phyloP scores from a whole-genome alignment of 1,140 invertebrate genomes.

The Lordiphosa collinella region DNA sequence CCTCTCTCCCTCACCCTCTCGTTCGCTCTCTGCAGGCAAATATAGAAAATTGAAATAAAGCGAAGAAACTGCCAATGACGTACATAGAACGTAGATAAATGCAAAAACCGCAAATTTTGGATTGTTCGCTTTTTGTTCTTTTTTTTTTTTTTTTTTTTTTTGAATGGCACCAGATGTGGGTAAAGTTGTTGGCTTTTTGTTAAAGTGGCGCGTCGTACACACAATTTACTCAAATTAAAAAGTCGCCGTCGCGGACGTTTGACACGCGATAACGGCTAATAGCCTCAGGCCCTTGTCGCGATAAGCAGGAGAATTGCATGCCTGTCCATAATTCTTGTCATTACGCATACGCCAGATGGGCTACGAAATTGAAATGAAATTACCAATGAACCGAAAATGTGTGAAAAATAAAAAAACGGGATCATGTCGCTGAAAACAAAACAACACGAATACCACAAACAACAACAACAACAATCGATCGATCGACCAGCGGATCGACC shows the following conservation, averaged over 20 bases:
- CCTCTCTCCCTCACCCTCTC: neutral
- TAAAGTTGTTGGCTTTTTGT: slow-evolving; percentile 27
- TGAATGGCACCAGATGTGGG: slow-evolving; percentile 25
- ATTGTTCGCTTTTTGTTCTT: slow-evolving; percentile 40
- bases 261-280: slow-evolving; percentile 67
- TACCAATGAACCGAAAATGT: slow-evolving; percentile 40
- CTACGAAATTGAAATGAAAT: slow-evolving; percentile 16
- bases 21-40: slow-evolving; percentile 22
- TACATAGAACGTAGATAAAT: slow-evolving; percentile 75
- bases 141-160: slow-evolving; percentile 1
- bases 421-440: slow-evolving; percentile 46
- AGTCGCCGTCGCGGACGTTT: slow-evolving; percentile 44
- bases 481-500: slow-evolving; percentile 21
- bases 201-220: slow-evolving; percentile 27
- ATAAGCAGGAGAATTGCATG: slow-evolving; percentile 36
- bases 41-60: slow-evolving; percentile 71
- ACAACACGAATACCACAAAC: slow-evolving; percentile 41
- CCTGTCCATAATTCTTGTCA: slow-evolving; percentile 45
- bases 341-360: slow-evolving; percentile 67
- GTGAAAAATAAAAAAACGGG: slow-evolving; percentile 61
- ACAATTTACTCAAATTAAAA: slow-evolving; percentile 71
- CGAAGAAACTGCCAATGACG: slow-evolving; percentile 71
- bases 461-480: slow-evolving; percentile 10
- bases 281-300: slow-evolving; percentile 13
- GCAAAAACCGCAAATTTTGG: slow-evolving; percentile 67